Percentiles rank a stretch among this genome's conserved stretches.
Conservation (phyloP, 2,113 vertebrate species). For the Carassius carassius region DNA sequence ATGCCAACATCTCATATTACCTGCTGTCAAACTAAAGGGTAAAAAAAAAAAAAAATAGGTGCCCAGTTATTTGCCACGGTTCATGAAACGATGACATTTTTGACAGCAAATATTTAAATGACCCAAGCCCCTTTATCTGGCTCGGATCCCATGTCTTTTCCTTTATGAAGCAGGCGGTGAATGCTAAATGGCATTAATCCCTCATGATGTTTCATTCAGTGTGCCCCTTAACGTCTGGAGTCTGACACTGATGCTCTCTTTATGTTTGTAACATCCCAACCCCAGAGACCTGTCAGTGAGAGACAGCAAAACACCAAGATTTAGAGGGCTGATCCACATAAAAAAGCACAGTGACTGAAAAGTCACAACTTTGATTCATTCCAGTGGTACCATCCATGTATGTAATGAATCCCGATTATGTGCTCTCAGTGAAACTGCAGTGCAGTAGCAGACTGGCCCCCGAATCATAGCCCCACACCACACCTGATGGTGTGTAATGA, state of each 20-base stretch:
- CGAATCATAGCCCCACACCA: background rate
- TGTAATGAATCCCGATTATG: background rate
- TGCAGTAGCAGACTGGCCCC: background rate
- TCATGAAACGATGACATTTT: background rate
- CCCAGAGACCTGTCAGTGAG: background rate
- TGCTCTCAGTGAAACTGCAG: background rate
- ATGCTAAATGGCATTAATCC: slow-evolving; percentile 32
- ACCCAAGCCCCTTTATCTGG: background rate
- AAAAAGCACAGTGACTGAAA: background rate
- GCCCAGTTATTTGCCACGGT: slow-evolving; percentile 2
- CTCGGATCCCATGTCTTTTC: slow-evolving; percentile 11
- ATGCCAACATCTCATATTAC: slow-evolving; percentile 2
- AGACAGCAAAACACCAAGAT: background rate
- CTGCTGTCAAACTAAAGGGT: slow-evolving; percentile 23
- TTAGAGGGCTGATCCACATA: background rate
- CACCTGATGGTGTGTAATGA: background rate
- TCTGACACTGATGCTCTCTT: background rate
- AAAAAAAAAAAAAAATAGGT: slow-evolving; percentile 10
- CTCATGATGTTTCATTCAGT: slow-evolving; percentile 11
- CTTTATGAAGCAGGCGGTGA: slow-evolving; percentile 46
- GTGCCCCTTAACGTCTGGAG: background rate
- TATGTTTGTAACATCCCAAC: background rate
- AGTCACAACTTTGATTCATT: background rate
- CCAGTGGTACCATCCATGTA: background rate
- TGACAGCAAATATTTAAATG: slow-evolving; percentile 40